Conservation (phyloP, 64 coral and sea anemone species). For the Orbicella faveolata region DNA sequence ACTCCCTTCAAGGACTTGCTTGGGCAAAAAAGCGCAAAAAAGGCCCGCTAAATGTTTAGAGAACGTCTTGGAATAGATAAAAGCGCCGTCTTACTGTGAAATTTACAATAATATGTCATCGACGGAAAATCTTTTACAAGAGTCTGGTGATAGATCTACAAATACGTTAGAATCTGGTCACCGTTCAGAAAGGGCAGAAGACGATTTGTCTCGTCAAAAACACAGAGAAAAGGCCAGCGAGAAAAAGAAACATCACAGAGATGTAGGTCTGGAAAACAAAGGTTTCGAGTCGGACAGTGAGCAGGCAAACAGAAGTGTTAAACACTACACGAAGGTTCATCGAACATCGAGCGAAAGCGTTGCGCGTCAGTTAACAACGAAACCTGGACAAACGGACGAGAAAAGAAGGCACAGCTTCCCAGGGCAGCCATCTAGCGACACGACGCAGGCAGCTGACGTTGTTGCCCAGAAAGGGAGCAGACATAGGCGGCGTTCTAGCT, state of each 20-base stretch:
- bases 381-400: not conserved
- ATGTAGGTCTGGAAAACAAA: conserved; percentile 25
- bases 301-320: not conserved
- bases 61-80: not conserved
- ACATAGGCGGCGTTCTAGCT: conserved; percentile 3
- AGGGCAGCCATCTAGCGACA: not conserved
- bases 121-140: conserved; percentile 21
- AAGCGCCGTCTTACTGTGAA: not conserved
- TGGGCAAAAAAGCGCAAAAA: too few species aligned
- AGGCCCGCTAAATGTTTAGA: too few species aligned
- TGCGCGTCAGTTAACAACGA: not conserved
- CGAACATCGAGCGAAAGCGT: conserved; percentile 4
- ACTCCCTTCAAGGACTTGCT: not conserved
- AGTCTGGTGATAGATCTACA: not conserved
- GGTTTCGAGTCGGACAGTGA: conserved; percentile 17
- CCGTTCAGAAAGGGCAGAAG: not conserved
- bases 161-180: conserved; percentile 10
- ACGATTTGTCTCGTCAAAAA: not conserved
- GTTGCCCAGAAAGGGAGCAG: not conserved
- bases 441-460: not conserved
- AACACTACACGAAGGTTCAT: not conserved
- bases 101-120: conserved; percentile 1
- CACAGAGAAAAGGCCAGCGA: not conserved
- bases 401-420: conserved; percentile 5
- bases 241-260: conserved; percentile 6